Evolutionary conservation across 2,888 invertebrate genomes (phyloP), one percentile per base, ranked within the genome.

Genomic region (Spodoptera littoralis): DNA sequence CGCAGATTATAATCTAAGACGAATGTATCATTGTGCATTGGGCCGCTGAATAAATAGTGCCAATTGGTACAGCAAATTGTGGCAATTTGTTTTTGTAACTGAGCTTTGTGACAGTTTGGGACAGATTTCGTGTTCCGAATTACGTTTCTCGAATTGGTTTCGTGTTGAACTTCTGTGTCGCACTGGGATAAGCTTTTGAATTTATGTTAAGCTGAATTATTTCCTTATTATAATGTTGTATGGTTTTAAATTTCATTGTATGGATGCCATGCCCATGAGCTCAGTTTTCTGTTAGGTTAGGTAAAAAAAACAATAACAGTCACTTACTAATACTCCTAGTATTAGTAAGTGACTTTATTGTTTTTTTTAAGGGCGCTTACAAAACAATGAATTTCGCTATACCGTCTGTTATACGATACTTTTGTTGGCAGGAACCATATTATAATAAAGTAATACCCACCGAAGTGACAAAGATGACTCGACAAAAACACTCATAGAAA

Each of bases 1-100:
- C 80, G 85, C 88, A 87, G 90, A 92, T 92, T 88, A 86, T 87
- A 90, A 91, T 91, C 90, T 88, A 44, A 82, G 84, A 87, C 85
- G 84, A 88, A 90, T 91, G 86, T 87, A 85, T 89, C 89, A 88
- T 88, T 88, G 87, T 76, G 72, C 77, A 69, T 79, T 77, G 76
- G 79, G 72, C 65, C 55, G 70, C 54, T 61, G 79, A 76, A 84
- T 83, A 86, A 87, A 87, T 84, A 79, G 80, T 77, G 70, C 76
- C 80, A 82, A 85, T 84, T 74, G 81, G 73, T 66, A 63, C 58
- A 67, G 79, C 77, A 79, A 84, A 86, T 83, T 82, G 79, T 71
- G 69, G 75, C 79, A 60, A 88, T 88, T 87, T 85, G 84, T 87
- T 79, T 68, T 66, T 70, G 74, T 72, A 75, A 77, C 65, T 68